Evolutionary conservation across 2,797 vertebrate genomes (phyloP).

Genomic region (Poeciliopsis paucimaculata): DNA sequence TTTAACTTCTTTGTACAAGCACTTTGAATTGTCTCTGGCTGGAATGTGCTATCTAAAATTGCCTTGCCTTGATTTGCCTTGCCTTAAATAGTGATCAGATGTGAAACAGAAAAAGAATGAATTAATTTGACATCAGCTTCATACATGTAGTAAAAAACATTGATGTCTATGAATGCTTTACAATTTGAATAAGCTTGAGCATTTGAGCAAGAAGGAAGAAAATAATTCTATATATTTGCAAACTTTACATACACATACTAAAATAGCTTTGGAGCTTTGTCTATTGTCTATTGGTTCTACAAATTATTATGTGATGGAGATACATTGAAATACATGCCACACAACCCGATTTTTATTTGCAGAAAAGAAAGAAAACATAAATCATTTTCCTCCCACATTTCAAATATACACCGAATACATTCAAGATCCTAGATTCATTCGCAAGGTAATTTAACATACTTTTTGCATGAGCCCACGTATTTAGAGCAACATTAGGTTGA

Average conservation of each 20-base stretch:
- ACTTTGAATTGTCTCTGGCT: too few relatives aligned
- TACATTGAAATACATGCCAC: background rate
- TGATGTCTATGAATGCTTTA: background rate
- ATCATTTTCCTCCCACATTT: background rate
- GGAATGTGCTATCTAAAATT: too few relatives aligned
- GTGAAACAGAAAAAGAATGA: too few relatives aligned
- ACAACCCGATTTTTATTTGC: background rate
- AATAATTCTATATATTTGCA: background rate
- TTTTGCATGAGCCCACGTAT: background rate
- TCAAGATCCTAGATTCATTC: background rate
- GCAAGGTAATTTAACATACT: background rate
- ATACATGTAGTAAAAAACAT: background rate
- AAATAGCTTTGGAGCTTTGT: background rate
- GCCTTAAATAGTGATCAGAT: too few relatives aligned
- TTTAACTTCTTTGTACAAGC: too few relatives aligned
- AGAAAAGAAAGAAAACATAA: background rate
- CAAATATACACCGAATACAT: background rate
- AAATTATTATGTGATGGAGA: background rate
- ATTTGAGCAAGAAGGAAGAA: background rate
- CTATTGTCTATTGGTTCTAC: background rate
- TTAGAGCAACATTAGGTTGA: constrained; percentile 41
- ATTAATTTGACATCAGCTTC: too few relatives aligned
- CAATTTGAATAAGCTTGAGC: background rate
- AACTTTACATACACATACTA: background rate
- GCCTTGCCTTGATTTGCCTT: too few relatives aligned